Evolutionary conservation across 92 coral and sea anemone genomes (phyloP), one percentile per base, ranked within the genome.

Genomic region (Palythoa grandis): DNA sequence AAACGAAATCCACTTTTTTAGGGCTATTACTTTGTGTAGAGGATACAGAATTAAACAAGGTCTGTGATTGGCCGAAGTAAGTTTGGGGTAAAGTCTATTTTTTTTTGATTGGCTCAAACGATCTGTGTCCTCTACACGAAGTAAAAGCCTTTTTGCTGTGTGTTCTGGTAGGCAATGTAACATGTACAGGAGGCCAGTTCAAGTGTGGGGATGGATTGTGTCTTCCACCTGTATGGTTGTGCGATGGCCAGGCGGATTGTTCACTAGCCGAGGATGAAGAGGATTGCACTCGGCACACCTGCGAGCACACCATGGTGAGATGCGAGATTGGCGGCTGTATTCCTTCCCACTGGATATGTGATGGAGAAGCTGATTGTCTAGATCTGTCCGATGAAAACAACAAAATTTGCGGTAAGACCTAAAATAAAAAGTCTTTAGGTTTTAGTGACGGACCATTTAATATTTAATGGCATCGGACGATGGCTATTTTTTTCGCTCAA

Each of bases 361-460:
- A 80, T 24, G 85, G 85, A 10, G 85, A 80, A 9, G 74, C 58
- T 2, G 85, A 80, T 24, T 80, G 85, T 19, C 0, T 16, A 9
- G 85, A 80, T 24, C 74, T 66, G 85, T 80, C 85, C 11, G 85
- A 80, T 39, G 85, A 80, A 53, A 80, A 38, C 8, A 80, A 80
- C 85, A 54, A 16, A 10, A 66, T 47, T 80, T 80, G 85, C 14
- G 85, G 85, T 43, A 3, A 43, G 48, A 43, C 48, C 39, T 48
- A 53, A 47, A 23, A 66, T 6, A 52, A 10, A 29, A 53, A 24
- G 37, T 58, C 29, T 74, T 48, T 2, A 16, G 35, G 35, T 29
- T 29, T 29, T 29, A 29, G 35, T 29, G 1, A 29, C 0, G 35
- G 35, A 29, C 35, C 35, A 29, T 29, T 29, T 29, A n/a, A n/a